Evolutionary conservation across 2,888 invertebrate genomes (phyloP), one percentile per base, ranked within the genome.

Genomic region (Melinaea menophilus): DNA sequence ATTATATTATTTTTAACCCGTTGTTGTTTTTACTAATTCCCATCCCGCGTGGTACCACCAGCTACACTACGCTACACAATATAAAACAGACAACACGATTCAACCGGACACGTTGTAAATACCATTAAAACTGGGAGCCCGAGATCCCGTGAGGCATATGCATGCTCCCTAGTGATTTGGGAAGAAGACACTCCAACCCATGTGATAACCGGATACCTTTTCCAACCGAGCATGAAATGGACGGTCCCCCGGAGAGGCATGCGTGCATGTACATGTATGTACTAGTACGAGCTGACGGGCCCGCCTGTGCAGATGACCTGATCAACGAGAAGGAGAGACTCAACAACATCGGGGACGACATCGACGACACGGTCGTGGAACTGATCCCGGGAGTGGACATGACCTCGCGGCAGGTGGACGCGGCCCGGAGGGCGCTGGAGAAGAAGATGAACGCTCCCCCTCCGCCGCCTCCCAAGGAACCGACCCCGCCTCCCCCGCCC

Each of bases 321-420:
- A 95, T 96, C 91, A 91, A 90, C 82, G 95, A 95, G 90, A 97
- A 95, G 92, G 97, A 98, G 93, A 94, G 94, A 90, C 98, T 94
- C 94, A 97, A 97, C 92, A 94, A 95, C 86, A 96, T 98, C 91
- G 96, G 96, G 78, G 96, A 97, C 87, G 97, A 96, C 91, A 93
- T 98, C 93, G 98, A 98, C 92, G 93, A 94, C 85, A 97, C 98
- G 75, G 97, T 98, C 93, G 94, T 96, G 81, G 97, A 98, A 87
- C 91, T 94, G 76, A 92, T 93, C 85, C 92, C 92, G 62, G 93
- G 92, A 75, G 91, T 93, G 71, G 88, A 91, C 75, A 89, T 91
- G 74, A 88, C 78, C 34, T 58, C 59, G 31, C 55, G 55, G 56
- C 67, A 68, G 22, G 45, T 63, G 11, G 65, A 63, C 37, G 55